Base-by-base conservation (phyloP, 2,113 vertebrate species). In the Brachyistius frenatus region DNA sequence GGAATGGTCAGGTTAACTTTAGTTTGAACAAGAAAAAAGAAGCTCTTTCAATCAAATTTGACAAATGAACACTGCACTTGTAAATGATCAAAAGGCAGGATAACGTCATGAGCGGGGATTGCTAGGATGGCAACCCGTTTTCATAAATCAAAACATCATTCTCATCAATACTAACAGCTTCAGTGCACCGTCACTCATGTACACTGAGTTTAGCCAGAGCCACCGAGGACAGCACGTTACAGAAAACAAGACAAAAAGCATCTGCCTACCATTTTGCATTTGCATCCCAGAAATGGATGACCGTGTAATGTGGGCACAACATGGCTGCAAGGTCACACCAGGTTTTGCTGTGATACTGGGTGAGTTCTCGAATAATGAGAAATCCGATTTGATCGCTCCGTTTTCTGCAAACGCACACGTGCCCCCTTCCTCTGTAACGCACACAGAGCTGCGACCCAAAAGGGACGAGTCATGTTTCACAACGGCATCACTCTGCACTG, bases 321-420 rank as follows among this genome's bases (percentile, higher is more conserved):
- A 75, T 81, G 82, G 80, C 84, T 86, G 79, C 78, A 71, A 87
- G 87, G 81, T 91, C 84, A 79, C 50, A 54, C 65, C 39, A 31
- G 60, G 37, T 67, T 73, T 35, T 33, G 61, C 66, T 44, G 41
- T 65, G 75, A 68, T 50, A 54, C 58, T 32, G 46, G 50, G 32
- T 61, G 50, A 78, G 58, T 60, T 56, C 71, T 65, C 64, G 10
- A 41, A 3, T 80, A 70, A 50, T n/a, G 71, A 76, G 64, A 58
- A 81, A 78, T 80, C 68, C 9, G 63, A 82, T 76, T 71, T 23
- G 15, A 70, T 68, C 54, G 15, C 57, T 7, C 41, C 7, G 13
- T 64, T 62, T 65, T 58, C 60, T 13, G 68, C 30, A 55, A 82
- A 67, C 61, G 55, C 68, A 60, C 41, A 60, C 47, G 44, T n/a